Base-by-base conservation (phyloP, 2,888 invertebrate species). In the Tachina lurida region DNA sequence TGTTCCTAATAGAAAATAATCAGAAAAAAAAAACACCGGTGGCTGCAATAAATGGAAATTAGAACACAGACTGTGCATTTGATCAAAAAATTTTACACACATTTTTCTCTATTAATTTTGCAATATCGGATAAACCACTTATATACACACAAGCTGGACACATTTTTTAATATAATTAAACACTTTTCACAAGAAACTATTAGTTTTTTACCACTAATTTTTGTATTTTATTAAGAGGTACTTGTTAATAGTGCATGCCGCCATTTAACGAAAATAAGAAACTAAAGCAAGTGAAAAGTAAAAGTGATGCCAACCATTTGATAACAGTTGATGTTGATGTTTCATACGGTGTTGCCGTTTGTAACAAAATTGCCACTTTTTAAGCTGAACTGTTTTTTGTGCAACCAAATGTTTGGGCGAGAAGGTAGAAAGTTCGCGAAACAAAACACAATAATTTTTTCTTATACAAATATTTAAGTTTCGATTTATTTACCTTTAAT, bases 171-270 rank as follows among this genome's bases (percentile, higher is more conserved):
- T 10, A 13, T 15, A 56, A 43, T 70, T 41, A 17, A 17, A 9
- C 15, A 70, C 41, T 56, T 56, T 56, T 70, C 15, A 43, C 39
- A 7, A 39, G 13, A 67, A 39, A 52, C 39, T 54, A 19, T 31
- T 1, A 15, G 41, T 41, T 68, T 68, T 68, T 68, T 41, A 68
- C 52, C 17, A 68, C 52, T 13, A 47, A 47, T 13, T 49, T 49
- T 49, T 49, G 0, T 7, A 15, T 49, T 49, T 49, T 49, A 49
- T 8, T 15, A 49, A 12, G 47, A 49, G 15, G 15, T 49, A 15
- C 15, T 49, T 15, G 17, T 45, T 19, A 45, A 8, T 19, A 2
- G 19, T 13, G 12, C 49, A 10, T n/a, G n/a, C 4, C n/a, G 49
- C n/a, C 47, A 49, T 19, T 68, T 52, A 54, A 54, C 41, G 39